Conservation (phyloP, 1,140 invertebrate genomes). For the Dermatophagoides farinae region DNA sequence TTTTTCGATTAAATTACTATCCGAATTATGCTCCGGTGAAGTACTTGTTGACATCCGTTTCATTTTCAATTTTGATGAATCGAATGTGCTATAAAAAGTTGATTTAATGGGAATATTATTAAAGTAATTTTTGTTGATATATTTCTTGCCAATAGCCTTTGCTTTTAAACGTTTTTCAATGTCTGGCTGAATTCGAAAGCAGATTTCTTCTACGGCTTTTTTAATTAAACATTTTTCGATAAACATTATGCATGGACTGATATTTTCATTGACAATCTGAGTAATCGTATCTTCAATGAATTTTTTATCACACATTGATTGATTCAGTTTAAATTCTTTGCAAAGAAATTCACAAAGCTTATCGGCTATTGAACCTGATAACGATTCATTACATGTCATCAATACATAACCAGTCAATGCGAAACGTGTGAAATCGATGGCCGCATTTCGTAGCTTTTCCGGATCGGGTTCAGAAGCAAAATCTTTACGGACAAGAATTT, state of each 20-base stretch:
- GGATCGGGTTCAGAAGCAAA: slow-evolving; percentile 93
- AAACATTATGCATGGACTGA: slow-evolving; percentile 86
- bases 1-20: no score
- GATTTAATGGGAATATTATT: slow-evolving; percentile 40
- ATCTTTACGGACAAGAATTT: slow-evolving; percentile 91
- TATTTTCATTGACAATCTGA: slow-evolving; percentile 74
- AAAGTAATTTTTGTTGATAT: neutral
- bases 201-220: slow-evolving; percentile 84
- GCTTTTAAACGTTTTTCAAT: slow-evolving; percentile 36
- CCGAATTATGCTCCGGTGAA: no score
- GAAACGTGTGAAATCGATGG: slow-evolving; percentile 88
- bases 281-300: slow-evolving; percentile 66
- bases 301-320: slow-evolving; percentile 41
- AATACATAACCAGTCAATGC: slow-evolving; percentile 92
- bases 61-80: no score
- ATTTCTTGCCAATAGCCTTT: neutral
- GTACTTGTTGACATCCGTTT: neutral
- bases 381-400: slow-evolving; percentile 69
- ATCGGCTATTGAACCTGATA: slow-evolving; percentile 35
- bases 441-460: slow-evolving; percentile 63
- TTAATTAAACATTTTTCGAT: slow-evolving; percentile 96
- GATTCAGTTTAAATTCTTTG: neutral
- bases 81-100: no score
- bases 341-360: slow-evolving; percentile 28
- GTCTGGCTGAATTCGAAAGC: slow-evolving; percentile 55